Base-by-base conservation (phyloP, 1,140 invertebrate species). In the Drosophila azteca region DNA sequence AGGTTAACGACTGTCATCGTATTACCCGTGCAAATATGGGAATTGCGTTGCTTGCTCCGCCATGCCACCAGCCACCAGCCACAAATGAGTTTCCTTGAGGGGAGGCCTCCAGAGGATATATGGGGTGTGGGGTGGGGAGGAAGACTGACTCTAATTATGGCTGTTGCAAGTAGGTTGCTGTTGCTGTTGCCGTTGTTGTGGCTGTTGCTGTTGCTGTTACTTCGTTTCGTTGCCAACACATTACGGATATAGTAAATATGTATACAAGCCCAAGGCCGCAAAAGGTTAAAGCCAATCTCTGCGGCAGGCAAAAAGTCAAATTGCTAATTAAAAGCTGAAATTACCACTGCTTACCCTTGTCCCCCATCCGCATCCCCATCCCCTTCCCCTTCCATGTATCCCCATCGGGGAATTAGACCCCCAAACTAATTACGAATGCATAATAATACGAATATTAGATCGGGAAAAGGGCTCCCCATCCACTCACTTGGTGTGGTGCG, bases 401-500 rank as follows among this genome's bases (percentile, higher is more conserved):
- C 35, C 35, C 11, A 13, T 13, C 17, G 43, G 53, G 53, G 50
- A 72, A 61, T 57, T 68, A 48, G 44, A 35, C 63, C 50, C 50
- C 41, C 22, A 20, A 73, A 55, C 41, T 83, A 84, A 79, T 83
- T 83, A 79, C 59, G 58, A 61, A 79, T 65, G 44, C 46, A 58
- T 45, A 49, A 63, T 62, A 17, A 31, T 57, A 39, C 26, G 31
- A 51, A 44, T 57, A 58, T 69, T 50, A 39, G 31, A 49, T 61
- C 15, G 46, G 26, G 3, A 2, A 35, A 9, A 35, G 11, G 35
- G 13, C 35, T 35, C 8, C 9, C 4, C 3, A 0, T 39, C 8
- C 48, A 93, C 94, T 94, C 93, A 94, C 95, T 95, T 74, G 95
- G 95, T 79, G 95, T 95, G 59, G 93, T 94, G 75, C 94, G 93